A percentile compares a stretch with the other conserved stretches of the same genome.
Conservation (phyloP, 1,140 invertebrate species). For the Brachionus rubens region DNA sequence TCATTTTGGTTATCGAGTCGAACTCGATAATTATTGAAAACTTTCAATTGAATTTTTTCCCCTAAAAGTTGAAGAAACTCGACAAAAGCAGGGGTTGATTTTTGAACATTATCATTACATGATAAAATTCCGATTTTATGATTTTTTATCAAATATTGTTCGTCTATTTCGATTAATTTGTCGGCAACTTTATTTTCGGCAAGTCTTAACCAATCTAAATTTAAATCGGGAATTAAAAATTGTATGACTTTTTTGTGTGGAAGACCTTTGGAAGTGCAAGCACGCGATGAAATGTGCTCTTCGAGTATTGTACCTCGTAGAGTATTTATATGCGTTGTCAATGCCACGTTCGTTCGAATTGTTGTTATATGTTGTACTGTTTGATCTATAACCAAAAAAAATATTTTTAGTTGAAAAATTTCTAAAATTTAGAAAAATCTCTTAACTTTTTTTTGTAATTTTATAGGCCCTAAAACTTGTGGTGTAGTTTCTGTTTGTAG, state of each 20-base stretch:
- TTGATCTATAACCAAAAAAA: conserved; percentile 55
- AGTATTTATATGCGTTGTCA: conserved; percentile 61
- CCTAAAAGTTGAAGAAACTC: conserved; percentile 77
- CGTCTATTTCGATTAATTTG: conserved; percentile 83
- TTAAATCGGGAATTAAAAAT: conserved; percentile 81
- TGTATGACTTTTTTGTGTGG: conserved; percentile 81
- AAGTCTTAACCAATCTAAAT: conserved; percentile 71
- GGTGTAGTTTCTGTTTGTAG: no score
- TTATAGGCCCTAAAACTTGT: no score
- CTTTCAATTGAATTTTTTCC: conserved; percentile 81
- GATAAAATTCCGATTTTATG: conserved; percentile 92
- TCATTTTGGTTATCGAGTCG: conserved; percentile 71
- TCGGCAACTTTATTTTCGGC: conserved; percentile 72
- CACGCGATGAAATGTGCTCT: conserved; percentile 70
- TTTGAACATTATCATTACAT: conserved; percentile 64
- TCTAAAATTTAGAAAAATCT: no score
- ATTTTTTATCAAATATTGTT: conserved; percentile 69
- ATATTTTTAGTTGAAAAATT: no score
- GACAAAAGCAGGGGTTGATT: conserved; percentile 66
- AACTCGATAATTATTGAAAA: conserved; percentile 81
- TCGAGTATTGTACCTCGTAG: conserved; percentile 80
- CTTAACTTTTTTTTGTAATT: no score
- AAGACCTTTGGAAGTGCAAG: conserved; percentile 54
- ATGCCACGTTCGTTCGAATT: conserved; percentile 48
- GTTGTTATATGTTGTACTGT: conserved; percentile 48